These are phyloP conservation scores for Drosophila nebulosa DNA, from an alignment of 1,140 invertebrate species.

Conservation along the genomic window DNA sequence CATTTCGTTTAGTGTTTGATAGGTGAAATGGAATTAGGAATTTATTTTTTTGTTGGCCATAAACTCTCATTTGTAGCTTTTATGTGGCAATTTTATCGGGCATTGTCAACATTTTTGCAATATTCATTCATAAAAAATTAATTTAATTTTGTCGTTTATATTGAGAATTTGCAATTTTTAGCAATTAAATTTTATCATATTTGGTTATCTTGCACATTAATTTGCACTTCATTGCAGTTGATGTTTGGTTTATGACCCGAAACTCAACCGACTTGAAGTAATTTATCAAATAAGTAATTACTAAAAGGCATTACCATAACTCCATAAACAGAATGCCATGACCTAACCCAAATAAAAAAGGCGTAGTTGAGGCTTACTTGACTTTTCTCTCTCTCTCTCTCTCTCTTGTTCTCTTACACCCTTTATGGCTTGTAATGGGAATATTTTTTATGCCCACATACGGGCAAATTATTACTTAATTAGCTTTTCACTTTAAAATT, in stretches of 20 bases:
- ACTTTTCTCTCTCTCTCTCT: neutral
- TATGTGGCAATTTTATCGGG: slow-evolving; percentile 42
- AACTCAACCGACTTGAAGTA: neutral
- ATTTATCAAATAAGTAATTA: slow-evolving; percentile 40
- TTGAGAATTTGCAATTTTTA: neutral
- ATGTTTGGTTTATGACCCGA: slow-evolving; percentile 11
- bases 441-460: slow-evolving; percentile 22
- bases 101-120: slow-evolving; percentile 21
- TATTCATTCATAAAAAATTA: slow-evolving; percentile 34
- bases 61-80: slow-evolving; percentile 46
- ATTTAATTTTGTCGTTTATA: slow-evolving; percentile 11
- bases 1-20: slow-evolving; percentile 29
- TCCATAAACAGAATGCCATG: neutral
- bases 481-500: slow-evolving; percentile 65
- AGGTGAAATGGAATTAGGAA: slow-evolving; percentile 8
- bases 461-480: slow-evolving; percentile 69
- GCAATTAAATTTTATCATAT: neutral
- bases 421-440: slow-evolving; percentile 37
- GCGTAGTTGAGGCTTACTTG: neutral
- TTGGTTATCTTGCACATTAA: slow-evolving; percentile 17
- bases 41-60: slow-evolving; percentile 9
- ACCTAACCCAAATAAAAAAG: slow-evolving; percentile 28
- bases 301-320: slow-evolving; percentile 41
- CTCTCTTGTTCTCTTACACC: slow-evolving; percentile 16
- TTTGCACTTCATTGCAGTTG: slow-evolving; percentile 18